Base-by-base conservation (phyloP, 2,113 vertebrate genomes). In the Cercopithecus mona region DNA sequence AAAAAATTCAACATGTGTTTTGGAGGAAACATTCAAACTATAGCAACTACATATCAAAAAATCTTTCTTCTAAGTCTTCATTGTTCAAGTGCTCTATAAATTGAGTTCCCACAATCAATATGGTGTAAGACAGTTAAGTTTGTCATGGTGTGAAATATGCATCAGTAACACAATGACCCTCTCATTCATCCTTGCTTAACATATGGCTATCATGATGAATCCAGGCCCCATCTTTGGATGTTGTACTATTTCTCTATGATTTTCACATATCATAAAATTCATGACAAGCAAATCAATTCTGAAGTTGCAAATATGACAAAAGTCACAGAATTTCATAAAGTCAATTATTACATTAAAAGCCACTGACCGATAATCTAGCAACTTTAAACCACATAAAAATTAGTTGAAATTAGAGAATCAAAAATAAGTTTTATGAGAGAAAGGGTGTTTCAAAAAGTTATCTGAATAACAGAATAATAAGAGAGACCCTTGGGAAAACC, bases 211-310 rank as follows among this genome's bases (percentile, higher is more conserved):
- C 55, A 48, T 22, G 25, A 45, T 35, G 35, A 50, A 45, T 79
- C n/a, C 40, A 2, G 25, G 52, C 13, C 57, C 16, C 3, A 52
- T 25, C 6, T 96, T 85, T 68, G 17, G 55, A 20, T n/a, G 12
- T 73, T 66, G 11, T 43, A 5, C 25, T 52, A 30, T 66, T 78
- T 91, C 70, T 61, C 9, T 72, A 16, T 85, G 6, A 81, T 81
- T 73, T 75, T 92, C 48, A 94, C 11, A 59, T 55, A 80, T n/a
- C 2, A 14, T 57, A 88, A 91, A 84, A 83, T 84, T 64, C 78
- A 83, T 55, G 14, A 88, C 35, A 73, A 88, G 10, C 23, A 94
- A 73, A 93, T 30, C 14, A 8, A 68, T 88, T 84, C 64, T 73
- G 20, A 88, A 85, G 22, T 88, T 85, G 4, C 5, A 66, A 92